Percentiles rank a stretch among this genome's conserved stretches.
These are phyloP conservation scores for Candoia aspera DNA, from an alignment of 2,113 vertebrate species.

Conservation along the genomic window DNA sequence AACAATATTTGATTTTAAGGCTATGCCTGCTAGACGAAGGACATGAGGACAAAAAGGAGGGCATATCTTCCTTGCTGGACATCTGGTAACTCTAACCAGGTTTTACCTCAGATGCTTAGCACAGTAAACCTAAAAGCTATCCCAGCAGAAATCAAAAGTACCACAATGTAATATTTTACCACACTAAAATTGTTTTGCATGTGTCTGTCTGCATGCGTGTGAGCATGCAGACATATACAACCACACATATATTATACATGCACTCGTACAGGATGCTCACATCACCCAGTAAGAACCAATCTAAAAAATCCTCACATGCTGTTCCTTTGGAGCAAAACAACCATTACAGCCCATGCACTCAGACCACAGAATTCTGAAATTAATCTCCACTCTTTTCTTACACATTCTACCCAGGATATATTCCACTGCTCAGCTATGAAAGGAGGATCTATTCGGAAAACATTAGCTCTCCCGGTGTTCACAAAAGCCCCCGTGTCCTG, in stretches of 20 bases:
- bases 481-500: background rate
- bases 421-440: background rate
- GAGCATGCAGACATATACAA: background rate
- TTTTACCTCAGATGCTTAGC: background rate
- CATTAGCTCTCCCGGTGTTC: slow-evolving; percentile 5
- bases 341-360: background rate
- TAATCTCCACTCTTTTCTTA: background rate
- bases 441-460: slow-evolving; percentile 3
- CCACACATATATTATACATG: background rate
- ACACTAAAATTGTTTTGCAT: background rate
- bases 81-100: background rate
- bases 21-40: background rate
- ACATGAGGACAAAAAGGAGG: background rate
- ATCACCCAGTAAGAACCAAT: background rate
- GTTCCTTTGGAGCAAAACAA: background rate
- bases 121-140: background rate
- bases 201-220: background rate
- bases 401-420: background rate
- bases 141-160: background rate
- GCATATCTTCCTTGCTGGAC: background rate
- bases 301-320: background rate
- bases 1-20: background rate
- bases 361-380: background rate
- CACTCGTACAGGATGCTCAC: background rate
- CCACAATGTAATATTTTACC: background rate